A percentile compares a stretch with the other conserved stretches of the same genome.
Evolutionary conservation across 2,797 vertebrate genomes (phyloP).

Genomic region (Poeciliopsis infans): DNA sequence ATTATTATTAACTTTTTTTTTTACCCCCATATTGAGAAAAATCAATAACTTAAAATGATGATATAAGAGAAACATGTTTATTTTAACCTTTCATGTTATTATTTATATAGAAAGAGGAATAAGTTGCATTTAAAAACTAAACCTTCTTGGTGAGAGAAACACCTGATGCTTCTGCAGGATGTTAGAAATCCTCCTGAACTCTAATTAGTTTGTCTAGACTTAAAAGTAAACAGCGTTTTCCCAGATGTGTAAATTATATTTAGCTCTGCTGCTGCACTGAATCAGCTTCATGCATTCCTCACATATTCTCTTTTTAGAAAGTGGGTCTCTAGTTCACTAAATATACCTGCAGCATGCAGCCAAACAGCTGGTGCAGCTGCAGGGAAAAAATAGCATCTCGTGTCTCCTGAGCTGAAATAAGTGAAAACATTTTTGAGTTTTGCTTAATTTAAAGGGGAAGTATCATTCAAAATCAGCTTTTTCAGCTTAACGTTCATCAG

Average conservation of each 20-base stretch:
- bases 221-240: constrained; percentile 24
- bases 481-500: too few relatives aligned
- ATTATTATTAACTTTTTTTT: background rate
- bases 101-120: background rate
- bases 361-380: constrained; percentile 8
- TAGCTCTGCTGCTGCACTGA: constrained; percentile 26
- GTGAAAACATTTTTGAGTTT: background rate
- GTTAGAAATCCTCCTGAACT: constrained; percentile 9
- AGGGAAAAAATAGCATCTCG: constrained; percentile 23
- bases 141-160: background rate
- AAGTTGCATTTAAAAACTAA: background rate
- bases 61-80: background rate
- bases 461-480: too few relatives aligned
- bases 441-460: constrained; percentile 8
- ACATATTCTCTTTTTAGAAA: constrained; percentile 34
- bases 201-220: constrained; percentile 27
- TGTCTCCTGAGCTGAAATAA: constrained; percentile 24
- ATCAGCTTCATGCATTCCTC: constrained; percentile 44
- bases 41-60: background rate
- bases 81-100: background rate
- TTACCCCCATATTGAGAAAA: background rate
- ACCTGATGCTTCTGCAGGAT: background rate
- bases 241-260: constrained; percentile 19
- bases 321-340: background rate
- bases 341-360: background rate